Percentiles rank a stretch among this genome's conserved stretches.
phyloP scores from a whole-genome alignment of 2,888 invertebrate species.

The Andrena minutula region DNA sequence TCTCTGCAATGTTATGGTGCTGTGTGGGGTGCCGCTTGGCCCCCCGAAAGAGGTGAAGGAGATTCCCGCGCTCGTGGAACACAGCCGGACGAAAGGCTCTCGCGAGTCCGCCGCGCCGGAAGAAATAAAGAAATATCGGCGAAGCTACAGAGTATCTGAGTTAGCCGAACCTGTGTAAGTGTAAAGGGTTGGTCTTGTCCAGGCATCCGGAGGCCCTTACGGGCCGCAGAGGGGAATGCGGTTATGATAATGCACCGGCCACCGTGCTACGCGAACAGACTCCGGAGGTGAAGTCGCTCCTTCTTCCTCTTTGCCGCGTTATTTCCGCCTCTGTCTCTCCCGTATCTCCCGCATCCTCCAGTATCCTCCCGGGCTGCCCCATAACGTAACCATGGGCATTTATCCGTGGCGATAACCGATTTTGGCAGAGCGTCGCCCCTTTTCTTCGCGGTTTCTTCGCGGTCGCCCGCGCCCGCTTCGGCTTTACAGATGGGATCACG shows the following conservation, averaged over 20 bases:
- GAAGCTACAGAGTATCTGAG: conserved; percentile 18
- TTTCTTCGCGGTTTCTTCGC: conserved; percentile 26
- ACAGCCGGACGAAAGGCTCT: conserved; percentile 26
- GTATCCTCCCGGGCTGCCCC: conserved; percentile 38
- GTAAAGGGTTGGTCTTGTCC: conserved; percentile 76
- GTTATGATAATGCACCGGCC: conserved; percentile 84
- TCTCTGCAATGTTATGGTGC: too few species aligned
- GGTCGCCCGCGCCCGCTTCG: conserved; percentile 31
- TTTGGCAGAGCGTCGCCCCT: conserved; percentile 60
- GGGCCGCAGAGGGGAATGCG: conserved; percentile 81
- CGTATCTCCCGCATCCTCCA: conserved; percentile 40
- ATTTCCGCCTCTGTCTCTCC: conserved; percentile 39
- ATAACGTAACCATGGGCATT: conserved; percentile 63
- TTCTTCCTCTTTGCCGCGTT: conserved; percentile 42
- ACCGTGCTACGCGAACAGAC: conserved; percentile 82
- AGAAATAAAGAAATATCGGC: conserved; percentile 71
- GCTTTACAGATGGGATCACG: conserved; percentile 52
- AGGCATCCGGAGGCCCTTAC: conserved; percentile 74
- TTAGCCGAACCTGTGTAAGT: conserved; percentile 60
- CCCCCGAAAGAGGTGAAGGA: too few species aligned
- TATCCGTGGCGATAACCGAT: conserved; percentile 72
- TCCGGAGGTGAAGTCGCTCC: conserved; percentile 71
- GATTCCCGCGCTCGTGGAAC: neutral
- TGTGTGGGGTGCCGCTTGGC: too few species aligned
- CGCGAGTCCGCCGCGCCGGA: conserved; percentile 32